Base-by-base conservation (phyloP, 2,113 vertebrate genomes). In the Scomber colias region DNA sequence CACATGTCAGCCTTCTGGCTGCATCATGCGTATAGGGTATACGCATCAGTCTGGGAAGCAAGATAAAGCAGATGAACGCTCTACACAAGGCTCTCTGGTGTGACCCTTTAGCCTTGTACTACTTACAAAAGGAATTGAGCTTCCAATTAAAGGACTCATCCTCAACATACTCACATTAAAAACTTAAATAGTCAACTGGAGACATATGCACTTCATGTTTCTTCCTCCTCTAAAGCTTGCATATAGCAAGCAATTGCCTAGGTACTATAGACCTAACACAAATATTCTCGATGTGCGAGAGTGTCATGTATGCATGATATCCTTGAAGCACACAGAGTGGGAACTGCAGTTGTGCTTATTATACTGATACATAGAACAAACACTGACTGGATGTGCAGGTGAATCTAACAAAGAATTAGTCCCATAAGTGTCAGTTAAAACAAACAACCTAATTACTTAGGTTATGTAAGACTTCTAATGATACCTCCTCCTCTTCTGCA, bases 81-180 rank as follows among this genome's bases (percentile, higher is more conserved):
- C 76, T 68, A 30, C 19, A 35, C 48, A 19, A 12, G 54, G 53
- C 46, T 67, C 35, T 71, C 0, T 17, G 3, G 10, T 56, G 31
- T 49, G 69, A 74, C 59, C 71, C 57, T 46, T 44, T 73, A 62
- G 40, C 62, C 57, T 17, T 53, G 13, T 45, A 60, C 19, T 64
- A 61, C 64, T 80, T 73, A 73, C 16, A 69, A 69, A 72, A 65
- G 15, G 65, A 64, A 55, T 61, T 13, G 17, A 35, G 35, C 19
- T 56, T 12, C 46, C 63, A 73, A 72, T 80, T 13, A 44, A 62
- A 62, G 9, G 5, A 40, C n/a, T 50, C 31, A 6, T 77, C 48
- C 6, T 55, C 11, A 44, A 57, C 45, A 44, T 15, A 62, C 15
- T 44, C 2, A 19, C 30, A 27, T 19, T 13, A 50, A 19, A 31